Evolutionary conservation across 1,140 invertebrate species (phyloP).

Genomic region (Drosophila sturtevanti): DNA sequence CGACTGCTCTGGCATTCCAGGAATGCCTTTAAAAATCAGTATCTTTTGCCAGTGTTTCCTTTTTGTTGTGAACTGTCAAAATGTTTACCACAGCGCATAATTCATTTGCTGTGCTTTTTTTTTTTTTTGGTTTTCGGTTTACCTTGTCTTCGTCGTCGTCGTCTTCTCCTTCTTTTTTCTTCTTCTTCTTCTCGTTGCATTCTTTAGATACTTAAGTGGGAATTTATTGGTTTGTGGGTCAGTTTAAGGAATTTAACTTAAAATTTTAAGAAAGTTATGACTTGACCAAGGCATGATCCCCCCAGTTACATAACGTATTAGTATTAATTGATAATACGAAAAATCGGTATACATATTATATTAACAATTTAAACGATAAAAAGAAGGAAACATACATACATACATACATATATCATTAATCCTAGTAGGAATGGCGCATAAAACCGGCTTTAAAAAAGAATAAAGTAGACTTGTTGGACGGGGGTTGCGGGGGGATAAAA

Average conservation of each 20-base stretch:
- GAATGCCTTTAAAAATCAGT: conserved; percentile 55
- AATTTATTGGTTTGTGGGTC: conserved; percentile 76
- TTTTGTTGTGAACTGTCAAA: conserved; percentile 67
- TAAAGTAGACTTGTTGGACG: too few species aligned
- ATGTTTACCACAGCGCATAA: conserved; percentile 75
- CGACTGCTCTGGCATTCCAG: conserved; percentile 61
- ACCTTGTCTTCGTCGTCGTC: too few species aligned
- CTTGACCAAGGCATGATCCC: background rate
- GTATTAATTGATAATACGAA: too few species aligned
- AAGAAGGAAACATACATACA: too few species aligned
- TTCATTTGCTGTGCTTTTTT: conserved; percentile 54
- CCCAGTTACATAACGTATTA: too few species aligned
- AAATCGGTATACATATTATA: too few species aligned
- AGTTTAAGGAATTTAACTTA: conserved; percentile 50
- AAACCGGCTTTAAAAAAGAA: conserved; percentile 18
- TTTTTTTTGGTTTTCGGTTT: background rate
- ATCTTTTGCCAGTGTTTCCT: conserved; percentile 43
- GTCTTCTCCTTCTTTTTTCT: conserved; percentile 16
- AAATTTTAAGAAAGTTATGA: conserved; percentile 5
- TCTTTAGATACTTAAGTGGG: conserved; percentile 67
- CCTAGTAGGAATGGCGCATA: background rate
- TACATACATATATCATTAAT: too few species aligned
- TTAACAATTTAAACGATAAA: too few species aligned
- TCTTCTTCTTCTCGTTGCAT: conserved; percentile 46
- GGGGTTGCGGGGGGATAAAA: conserved; percentile 19